Evolutionary conservation across 2,888 invertebrate genomes (phyloP).

Genomic region (Megalurothrips usitatus): DNA sequence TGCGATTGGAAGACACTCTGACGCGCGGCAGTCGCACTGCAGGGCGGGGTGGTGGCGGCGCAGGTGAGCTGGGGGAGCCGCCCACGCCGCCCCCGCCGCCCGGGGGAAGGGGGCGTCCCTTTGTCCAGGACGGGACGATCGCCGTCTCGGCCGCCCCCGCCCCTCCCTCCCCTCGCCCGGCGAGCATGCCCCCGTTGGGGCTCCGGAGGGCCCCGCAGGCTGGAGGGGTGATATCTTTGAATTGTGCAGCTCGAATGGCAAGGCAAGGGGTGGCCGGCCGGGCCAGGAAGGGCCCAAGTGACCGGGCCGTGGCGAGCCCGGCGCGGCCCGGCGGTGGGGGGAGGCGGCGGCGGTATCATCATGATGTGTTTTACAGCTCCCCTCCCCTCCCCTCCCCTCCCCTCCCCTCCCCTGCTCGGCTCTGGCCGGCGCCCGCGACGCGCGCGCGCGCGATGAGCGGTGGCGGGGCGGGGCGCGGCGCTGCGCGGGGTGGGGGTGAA

Average conservation of each 20-base stretch:
- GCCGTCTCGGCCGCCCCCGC: too few relatives aligned
- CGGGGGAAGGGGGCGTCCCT: too few relatives aligned
- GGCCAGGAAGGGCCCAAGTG: not conserved
- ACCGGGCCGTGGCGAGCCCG: conserved; percentile 18
- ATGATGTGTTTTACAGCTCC: conserved; percentile 26
- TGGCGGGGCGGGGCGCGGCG: not conserved
- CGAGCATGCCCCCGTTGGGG: too few relatives aligned
- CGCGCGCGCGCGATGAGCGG: not conserved
- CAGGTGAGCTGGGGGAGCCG: too few relatives aligned
- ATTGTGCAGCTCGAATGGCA: not conserved
- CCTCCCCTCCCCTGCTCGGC: not conserved
- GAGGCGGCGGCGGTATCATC: conserved; percentile 11
- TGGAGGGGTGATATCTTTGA: not conserved
- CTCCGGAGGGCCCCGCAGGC: not conserved
- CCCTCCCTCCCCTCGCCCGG: too few relatives aligned
- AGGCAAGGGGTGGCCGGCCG: not conserved
- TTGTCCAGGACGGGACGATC: too few relatives aligned
- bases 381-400: conserved; percentile 1
- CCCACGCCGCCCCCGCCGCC: too few relatives aligned
- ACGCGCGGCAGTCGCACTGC: too few relatives aligned
- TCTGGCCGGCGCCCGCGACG: not conserved
- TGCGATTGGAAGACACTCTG: too few relatives aligned
- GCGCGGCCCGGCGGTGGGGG: not conserved
- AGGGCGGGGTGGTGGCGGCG: too few relatives aligned
- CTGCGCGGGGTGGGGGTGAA: not conserved